phyloP scores from a whole-genome alignment of 2,113 vertebrate species.

The Cranoglanis bouderius region DNA sequence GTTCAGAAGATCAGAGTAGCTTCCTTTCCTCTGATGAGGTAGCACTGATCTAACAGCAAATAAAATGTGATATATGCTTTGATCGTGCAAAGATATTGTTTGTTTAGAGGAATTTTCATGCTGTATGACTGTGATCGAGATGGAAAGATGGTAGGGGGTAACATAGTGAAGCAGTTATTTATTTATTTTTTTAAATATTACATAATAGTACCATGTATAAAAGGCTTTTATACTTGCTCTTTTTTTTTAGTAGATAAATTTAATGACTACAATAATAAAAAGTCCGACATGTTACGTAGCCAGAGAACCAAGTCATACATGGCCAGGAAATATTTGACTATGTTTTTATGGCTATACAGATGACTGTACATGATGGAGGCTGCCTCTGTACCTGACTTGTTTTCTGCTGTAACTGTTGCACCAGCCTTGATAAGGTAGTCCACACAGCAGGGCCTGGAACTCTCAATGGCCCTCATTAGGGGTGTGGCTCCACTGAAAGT shows the following conservation, averaged over 20 bases:
- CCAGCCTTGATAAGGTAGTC: slow-evolving; percentile 83
- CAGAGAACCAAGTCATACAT: too few relatives aligned
- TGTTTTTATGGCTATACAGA: neutral
- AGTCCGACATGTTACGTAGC: neutral
- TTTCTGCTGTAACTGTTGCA: slow-evolving; percentile 75
- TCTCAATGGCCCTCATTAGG: slow-evolving; percentile 88
- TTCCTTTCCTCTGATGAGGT: neutral
- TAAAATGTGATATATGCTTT: neutral
- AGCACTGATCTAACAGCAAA: slow-evolving; percentile 14
- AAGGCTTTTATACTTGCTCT: neutral
- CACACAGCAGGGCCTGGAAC: slow-evolving; percentile 79
- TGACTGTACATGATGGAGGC: neutral
- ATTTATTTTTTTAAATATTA: too few relatives aligned
- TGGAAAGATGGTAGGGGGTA: neutral
- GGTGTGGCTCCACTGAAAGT: slow-evolving; percentile 83
- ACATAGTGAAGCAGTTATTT: neutral
- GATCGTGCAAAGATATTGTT: neutral
- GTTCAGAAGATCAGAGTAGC: neutral
- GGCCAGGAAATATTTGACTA: neutral
- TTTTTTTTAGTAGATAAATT: neutral
- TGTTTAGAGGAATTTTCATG: slow-evolving; percentile 10
- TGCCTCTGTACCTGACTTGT: slow-evolving; percentile 79
- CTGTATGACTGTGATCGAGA: neutral
- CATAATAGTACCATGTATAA: neutral
- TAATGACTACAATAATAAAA: neutral